These are phyloP conservation scores for Abscondita cerata DNA, from an alignment of 2,888 invertebrate genomes.

Conservation along the genomic window DNA sequence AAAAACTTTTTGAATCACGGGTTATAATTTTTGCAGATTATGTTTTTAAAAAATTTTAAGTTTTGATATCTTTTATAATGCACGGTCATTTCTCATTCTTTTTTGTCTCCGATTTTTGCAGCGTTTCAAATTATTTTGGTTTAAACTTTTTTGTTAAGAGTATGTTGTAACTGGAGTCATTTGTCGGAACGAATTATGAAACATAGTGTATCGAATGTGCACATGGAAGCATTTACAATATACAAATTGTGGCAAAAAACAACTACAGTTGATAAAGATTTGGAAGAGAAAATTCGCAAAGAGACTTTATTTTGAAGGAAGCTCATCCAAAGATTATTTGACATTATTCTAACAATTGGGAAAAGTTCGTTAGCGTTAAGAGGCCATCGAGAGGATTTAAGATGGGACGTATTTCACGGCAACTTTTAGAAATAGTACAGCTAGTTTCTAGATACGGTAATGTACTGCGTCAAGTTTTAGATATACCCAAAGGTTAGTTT, in stretches of 20 bases:
- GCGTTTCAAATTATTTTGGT: neutral
- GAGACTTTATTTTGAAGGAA: too few relatives aligned
- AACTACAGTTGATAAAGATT: neutral
- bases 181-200: neutral
- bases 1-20: too few relatives aligned
- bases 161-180: neutral
- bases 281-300: neutral
- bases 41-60: constrained; percentile 1
- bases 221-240: neutral
- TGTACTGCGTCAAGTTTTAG: neutral
- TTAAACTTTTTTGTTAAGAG: neutral
- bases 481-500: neutral
- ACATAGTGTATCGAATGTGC: neutral
- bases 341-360: too few relatives aligned
- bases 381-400: neutral
- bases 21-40: neutral
- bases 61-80: neutral
- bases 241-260: neutral
- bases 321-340: too few relatives aligned
- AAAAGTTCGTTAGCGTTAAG: neutral
- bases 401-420: neutral
- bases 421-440: neutral
- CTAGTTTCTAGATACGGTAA: too few relatives aligned
- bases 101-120: neutral
- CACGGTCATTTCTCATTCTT: neutral